Base-by-base conservation (phyloP, 2,113 vertebrate genomes). In the Neolamprologus hecqui region DNA sequence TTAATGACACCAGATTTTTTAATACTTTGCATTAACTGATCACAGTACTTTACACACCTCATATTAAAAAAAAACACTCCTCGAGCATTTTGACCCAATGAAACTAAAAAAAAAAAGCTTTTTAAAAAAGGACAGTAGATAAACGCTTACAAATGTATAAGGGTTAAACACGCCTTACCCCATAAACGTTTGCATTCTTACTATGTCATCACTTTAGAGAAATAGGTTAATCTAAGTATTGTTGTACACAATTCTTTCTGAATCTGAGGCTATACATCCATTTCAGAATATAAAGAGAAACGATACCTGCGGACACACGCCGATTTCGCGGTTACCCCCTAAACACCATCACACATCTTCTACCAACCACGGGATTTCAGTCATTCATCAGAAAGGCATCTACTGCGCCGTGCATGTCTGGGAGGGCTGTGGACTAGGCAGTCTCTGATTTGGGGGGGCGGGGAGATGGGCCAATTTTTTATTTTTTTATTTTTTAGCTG, bases 391-490 rank as follows among this genome's bases (percentile, higher is more conserved):
- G 83, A 88, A 84, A 89, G 82, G 65, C 79, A 86, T 91, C 65
- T 58, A 84, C 87, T 35, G 89, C 83, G 53, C 83, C 49, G 55
- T 82, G 88, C 81, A 21, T 12, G 86, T 86, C 84, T 86, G 26
- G 28, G 42, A 51, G 65, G 80, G 81, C 60, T 54, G 90, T 26
- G 86, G 42, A 85, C 84, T 8, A 85, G 77, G 86, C 90, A 86
- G 88, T 47, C 88, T 90, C 42, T 79, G 87, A 77, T 92, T 86
- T 83, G 75, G 88, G 90, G 90, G 90, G 94, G 90, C 47, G 92
- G 89, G 90, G 89, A 86, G 85, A 65, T 35, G 79, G 90, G 53
- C 51, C 65, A 45, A 55, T 47, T 77, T 83, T 89, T 83, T 83
- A 13, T n/a, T 7, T 23, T 23, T 28, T 42, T 42, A 17, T 58